Evolutionary conservation across 53 echinoderm and acorn worm species (phyloP).

Genomic region (Henricia sp.): DNA sequence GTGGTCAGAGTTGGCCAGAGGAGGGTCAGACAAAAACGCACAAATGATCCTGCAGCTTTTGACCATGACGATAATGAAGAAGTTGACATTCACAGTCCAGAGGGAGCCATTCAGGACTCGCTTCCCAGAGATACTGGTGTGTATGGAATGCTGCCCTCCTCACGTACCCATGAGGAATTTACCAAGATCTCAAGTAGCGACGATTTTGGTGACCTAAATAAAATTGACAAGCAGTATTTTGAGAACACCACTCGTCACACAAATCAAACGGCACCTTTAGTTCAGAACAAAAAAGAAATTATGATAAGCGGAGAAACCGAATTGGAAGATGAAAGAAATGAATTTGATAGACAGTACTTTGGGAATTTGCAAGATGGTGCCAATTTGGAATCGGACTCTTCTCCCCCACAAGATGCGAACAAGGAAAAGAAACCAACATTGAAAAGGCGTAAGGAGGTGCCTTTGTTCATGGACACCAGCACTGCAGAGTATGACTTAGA

Average conservation of each 20-base stretch:
- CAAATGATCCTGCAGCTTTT: background rate
- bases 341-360: slow-evolving; percentile 68
- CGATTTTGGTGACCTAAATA: slow-evolving; percentile 9
- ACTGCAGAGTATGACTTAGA: slow-evolving; percentile 15
- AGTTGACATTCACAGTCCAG: slow-evolving; percentile 60
- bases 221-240: slow-evolving; percentile 67
- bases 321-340: slow-evolving; percentile 39
- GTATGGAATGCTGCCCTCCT: background rate
- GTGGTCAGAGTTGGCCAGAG: slow-evolving; percentile 4
- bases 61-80: background rate
- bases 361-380: slow-evolving; percentile 7
- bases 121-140: slow-evolving; percentile 37
- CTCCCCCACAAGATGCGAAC: background rate
- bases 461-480: slow-evolving; percentile 47
- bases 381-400: background rate
- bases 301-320: too few species aligned
- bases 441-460: background rate
- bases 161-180: background rate
- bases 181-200: background rate
- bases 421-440: background rate
- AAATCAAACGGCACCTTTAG: background rate
- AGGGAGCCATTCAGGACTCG: slow-evolving; percentile 57
- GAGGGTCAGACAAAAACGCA: background rate
- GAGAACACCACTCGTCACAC: background rate
- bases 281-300: background rate